Evolutionary conservation across 2,113 vertebrate genomes (phyloP).

Genomic region (Hippopotamus amphibius): DNA sequence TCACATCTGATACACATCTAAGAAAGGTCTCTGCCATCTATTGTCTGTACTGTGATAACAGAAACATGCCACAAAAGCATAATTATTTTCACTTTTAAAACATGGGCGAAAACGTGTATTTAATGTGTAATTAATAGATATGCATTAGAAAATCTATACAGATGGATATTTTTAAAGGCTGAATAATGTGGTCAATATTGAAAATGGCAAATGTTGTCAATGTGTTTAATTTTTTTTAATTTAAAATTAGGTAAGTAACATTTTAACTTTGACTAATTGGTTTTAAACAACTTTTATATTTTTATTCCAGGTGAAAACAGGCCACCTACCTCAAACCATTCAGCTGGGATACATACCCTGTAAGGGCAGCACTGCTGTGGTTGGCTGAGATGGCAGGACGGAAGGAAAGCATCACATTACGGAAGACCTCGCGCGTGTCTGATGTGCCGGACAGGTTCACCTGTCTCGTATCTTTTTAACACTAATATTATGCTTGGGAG

Average conservation of each 20-base stretch:
- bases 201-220: conserved; percentile 6
- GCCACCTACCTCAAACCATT: not conserved
- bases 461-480: not conserved
- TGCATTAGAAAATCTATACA: not conserved
- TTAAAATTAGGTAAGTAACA: not conserved
- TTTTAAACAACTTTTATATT: conserved; percentile 55
- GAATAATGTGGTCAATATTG: not conserved
- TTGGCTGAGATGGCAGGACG: not conserved
- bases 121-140: not conserved
- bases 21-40: not conserved
- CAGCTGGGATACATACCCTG: not conserved
- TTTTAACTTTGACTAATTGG: not conserved
- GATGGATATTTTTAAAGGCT: conserved; percentile 11
- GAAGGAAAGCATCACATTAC: not conserved
- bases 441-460: not conserved
- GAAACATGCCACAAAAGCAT: not conserved
- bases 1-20: not conserved
- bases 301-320: conserved; percentile 37
- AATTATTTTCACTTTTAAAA: not conserved
- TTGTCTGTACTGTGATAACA: not conserved
- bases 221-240: conserved; percentile 34
- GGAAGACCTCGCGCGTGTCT: not conserved
- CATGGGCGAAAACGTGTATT: not conserved
- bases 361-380: not conserved
- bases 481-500: not conserved